These are phyloP conservation scores for Cyprichromis sp. DNA, from an alignment of 2,113 vertebrate genomes.

Conservation along the genomic window DNA sequence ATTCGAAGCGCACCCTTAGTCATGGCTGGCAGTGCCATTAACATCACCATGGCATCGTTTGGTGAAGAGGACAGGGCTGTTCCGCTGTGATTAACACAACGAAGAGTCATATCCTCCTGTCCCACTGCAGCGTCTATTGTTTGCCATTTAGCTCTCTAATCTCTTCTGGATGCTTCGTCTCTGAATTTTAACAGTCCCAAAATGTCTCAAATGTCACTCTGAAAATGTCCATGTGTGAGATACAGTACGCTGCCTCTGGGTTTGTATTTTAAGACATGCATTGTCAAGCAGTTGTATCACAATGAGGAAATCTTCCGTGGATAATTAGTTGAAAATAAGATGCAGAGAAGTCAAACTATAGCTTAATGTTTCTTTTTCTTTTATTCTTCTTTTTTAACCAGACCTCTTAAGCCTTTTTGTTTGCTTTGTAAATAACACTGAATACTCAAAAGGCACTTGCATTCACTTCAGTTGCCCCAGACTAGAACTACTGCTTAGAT, in stretches of 20 bases:
- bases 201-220: slow-evolving; percentile 49
- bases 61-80: slow-evolving; percentile 57
- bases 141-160: slow-evolving; percentile 53
- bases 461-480: not conserved
- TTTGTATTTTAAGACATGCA: slow-evolving; percentile 42
- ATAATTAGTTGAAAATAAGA: slow-evolving; percentile 59
- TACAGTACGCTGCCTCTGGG: not conserved
- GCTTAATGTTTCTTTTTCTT: not conserved
- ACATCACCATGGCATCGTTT: slow-evolving; percentile 67
- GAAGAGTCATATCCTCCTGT: slow-evolving; percentile 59
- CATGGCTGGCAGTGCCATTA: slow-evolving; percentile 73
- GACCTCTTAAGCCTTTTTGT: slow-evolving; percentile 27
- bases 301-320: slow-evolving; percentile 59
- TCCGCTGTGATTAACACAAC: slow-evolving; percentile 68
- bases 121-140: slow-evolving; percentile 48
- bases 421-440: slow-evolving; percentile 17
- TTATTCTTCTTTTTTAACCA: not conserved
- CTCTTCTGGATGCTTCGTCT: slow-evolving; percentile 50
- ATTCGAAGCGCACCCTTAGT: slow-evolving; percentile 54
- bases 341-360: slow-evolving; percentile 7
- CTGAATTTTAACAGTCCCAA: slow-evolving; percentile 38
- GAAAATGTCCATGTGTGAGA: slow-evolving; percentile 28
- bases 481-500: not conserved
- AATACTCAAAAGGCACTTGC: not conserved
- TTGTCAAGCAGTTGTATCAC: slow-evolving; percentile 50